These are phyloP conservation scores for Heteromyza rotundicornis DNA, from an alignment of 2,888 invertebrate species.

Conservation along the genomic window DNA sequence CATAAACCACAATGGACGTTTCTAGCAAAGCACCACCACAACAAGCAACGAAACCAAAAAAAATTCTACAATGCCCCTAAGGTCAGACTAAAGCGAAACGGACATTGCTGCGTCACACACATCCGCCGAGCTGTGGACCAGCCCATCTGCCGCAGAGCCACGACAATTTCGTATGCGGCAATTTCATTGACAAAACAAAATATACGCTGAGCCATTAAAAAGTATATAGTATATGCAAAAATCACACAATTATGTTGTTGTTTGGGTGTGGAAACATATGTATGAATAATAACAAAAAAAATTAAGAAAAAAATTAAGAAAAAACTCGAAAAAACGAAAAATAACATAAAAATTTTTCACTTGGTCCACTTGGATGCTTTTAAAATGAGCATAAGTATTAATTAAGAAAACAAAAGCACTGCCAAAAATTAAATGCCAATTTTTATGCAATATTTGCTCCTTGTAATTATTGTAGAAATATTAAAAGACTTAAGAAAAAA, in stretches of 20 bases:
- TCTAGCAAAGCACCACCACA: too few relatives aligned
- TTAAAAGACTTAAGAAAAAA: too few relatives aligned
- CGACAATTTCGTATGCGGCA: neutral
- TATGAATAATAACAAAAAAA: slow-evolving; percentile 2
- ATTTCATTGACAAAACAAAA: slow-evolving; percentile 18
- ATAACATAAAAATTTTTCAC: too few relatives aligned
- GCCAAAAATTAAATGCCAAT: too few relatives aligned
- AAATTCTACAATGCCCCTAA: slow-evolving; percentile 12
- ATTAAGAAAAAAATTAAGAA: neutral
- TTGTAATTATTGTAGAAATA: too few relatives aligned
- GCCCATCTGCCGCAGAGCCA: neutral
- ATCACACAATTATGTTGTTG: slow-evolving; percentile 36
- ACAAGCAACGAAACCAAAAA: too few relatives aligned
- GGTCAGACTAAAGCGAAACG: slow-evolving; percentile 10
- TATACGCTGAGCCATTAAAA: too few relatives aligned
- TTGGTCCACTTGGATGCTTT: slow-evolving; percentile 12
- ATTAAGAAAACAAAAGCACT: slow-evolving; percentile 3
- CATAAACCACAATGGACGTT: too few relatives aligned
- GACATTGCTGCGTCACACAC: neutral
- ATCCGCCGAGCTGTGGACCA: too few relatives aligned
- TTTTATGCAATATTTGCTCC: too few relatives aligned
- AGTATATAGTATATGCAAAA: slow-evolving; percentile 50
- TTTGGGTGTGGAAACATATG: slow-evolving; percentile 43
- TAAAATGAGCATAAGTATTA: slow-evolving; percentile 9
- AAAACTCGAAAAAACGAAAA: slow-evolving; percentile 9